These are phyloP conservation scores for Anoplolepis gracilipes DNA, from an alignment of 1,140 invertebrate genomes.

Conservation along the genomic window DNA sequence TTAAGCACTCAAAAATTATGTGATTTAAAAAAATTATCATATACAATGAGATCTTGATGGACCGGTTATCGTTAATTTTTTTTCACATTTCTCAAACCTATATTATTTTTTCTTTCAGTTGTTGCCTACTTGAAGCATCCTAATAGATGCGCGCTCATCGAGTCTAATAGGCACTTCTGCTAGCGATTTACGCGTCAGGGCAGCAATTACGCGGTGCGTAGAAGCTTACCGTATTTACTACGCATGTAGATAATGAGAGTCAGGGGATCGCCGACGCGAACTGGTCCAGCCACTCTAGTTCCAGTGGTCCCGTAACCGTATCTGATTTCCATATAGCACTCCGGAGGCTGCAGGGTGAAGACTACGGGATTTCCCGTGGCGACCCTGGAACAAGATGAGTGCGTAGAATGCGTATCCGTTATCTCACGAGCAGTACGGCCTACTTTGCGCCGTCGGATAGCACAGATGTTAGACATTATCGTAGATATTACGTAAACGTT, in stretches of 20 bases:
- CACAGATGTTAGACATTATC: constrained; percentile 61
- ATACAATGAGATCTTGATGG: not conserved
- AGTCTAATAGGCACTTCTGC: not conserved
- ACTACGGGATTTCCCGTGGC: constrained; percentile 97
- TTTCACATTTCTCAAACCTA: not conserved
- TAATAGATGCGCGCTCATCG: not conserved
- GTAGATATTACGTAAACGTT: constrained; percentile 53
- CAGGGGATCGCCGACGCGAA: constrained; percentile 96
- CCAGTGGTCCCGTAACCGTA: constrained; percentile 95
- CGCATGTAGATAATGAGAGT: constrained; percentile 97
- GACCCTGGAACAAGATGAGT: constrained; percentile 88
- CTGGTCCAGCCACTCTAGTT: constrained; percentile 93
- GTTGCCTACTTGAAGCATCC: not conserved
- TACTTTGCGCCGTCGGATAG: constrained; percentile 45
- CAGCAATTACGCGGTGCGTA: constrained; percentile 23
- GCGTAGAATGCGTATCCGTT: constrained; percentile 65
- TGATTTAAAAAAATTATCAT: too few species aligned
- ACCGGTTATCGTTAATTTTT: not conserved
- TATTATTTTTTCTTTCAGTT: not conserved
- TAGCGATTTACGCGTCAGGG: constrained; percentile 16
- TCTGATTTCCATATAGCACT: constrained; percentile 98
- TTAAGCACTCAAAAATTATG: too few species aligned
- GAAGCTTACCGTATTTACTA: constrained; percentile 93
- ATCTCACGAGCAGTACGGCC: constrained; percentile 48
- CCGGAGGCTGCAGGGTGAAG: constrained; percentile 96